Evolutionary conservation across 2,797 vertebrate species (phyloP), one percentile per base, ranked within the genome.

Genomic region (Anabas testudineus): DNA sequence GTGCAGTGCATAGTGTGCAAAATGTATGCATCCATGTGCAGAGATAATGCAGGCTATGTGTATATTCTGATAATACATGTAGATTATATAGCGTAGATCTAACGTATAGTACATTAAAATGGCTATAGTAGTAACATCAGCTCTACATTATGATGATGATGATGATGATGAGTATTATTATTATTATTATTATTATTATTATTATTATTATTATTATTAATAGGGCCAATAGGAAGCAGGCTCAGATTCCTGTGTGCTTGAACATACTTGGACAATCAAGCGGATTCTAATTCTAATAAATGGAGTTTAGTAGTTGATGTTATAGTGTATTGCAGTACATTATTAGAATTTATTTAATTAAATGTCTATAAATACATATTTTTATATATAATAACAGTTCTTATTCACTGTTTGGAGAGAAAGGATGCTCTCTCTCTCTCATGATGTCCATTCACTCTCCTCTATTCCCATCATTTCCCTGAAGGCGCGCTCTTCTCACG

Each of bases 401-500:
- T 43, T 34, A 15, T 12, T 39, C 56, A 30, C 43, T 16, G 19
- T 51, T 37, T 42, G 2, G 2, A 10, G 6, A 28, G 28, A 19
- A 34, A 14, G 7, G n/a, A 19, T n/a, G n/a, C n/a, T n/a, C n/a
- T 12, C 53, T 41, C 37, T 5, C 55, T 46, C 64, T 61, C 1
- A 57, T 68, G 8, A n/a, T 18, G 7, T n/a, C 41, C 8, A 42
- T 54, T 43, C 58, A 41, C 56, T 30, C 41, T 64, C 64, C 64
- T 83, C 66, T 68, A 78, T 89, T 84, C 47, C 81, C 74, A 81
- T 81, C 34, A 78, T 74, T 73, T 81, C 79, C 67, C 73, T 81
- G 63, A 81, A 87, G 77, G 85, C 88, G 87, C 81, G 87, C 82
- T 81, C 82, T 84, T 67, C 73, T 72, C 87, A 28, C 60, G 72